Conservation (phyloP, 2,113 vertebrate species). For the Natator depressus region DNA sequence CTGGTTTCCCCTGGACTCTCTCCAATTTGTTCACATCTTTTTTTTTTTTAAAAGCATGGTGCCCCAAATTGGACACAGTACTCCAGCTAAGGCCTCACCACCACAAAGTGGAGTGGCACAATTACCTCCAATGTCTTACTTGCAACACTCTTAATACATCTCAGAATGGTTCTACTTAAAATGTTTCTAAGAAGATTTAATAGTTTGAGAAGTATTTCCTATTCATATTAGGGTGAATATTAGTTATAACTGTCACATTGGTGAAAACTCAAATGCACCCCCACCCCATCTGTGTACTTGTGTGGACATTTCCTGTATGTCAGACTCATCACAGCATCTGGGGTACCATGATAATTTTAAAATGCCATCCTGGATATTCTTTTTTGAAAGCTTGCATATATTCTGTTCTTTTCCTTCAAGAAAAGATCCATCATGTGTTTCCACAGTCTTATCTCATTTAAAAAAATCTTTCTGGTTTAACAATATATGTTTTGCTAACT, state of each 20-base stretch:
- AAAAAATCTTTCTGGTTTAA: neutral
- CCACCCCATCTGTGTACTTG: neutral
- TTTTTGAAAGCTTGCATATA: accelerated
- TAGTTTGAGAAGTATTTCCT: neutral
- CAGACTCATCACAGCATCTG: neutral
- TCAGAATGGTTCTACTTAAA: neutral
- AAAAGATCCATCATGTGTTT: neutral
- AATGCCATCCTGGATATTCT: neutral
- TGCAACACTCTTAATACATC: neutral
- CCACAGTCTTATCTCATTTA: neutral
- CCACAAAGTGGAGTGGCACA: neutral
- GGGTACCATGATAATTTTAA: neutral
- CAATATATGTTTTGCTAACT: neutral
- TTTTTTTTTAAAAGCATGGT: neutral
- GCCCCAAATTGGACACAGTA: neutral
- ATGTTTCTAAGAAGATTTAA: neutral
- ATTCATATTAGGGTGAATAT: neutral
- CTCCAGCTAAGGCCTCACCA: neutral
- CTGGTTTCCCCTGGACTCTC: neutral
- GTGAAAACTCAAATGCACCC: neutral
- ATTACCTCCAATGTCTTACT: neutral
- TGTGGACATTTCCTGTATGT: accelerated
- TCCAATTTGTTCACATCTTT: neutral
- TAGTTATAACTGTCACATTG: neutral
- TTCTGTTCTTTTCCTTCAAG: neutral